Evolutionary conservation across 2,797 vertebrate species (phyloP).

Genomic region (Gobio occitaniae): DNA sequence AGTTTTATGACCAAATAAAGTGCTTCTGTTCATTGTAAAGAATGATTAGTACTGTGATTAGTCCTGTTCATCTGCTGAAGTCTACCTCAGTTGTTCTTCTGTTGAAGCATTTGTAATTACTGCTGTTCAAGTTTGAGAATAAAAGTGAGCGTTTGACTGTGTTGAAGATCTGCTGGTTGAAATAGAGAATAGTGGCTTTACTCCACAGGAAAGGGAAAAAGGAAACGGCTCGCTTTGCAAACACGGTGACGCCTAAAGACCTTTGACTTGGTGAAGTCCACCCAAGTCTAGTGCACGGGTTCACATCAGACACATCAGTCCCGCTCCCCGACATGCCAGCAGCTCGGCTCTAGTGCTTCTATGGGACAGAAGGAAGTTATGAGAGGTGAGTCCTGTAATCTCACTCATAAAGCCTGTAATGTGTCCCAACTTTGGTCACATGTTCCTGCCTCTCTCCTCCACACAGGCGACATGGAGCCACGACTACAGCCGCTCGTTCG

Average conservation of each 20-base stretch:
- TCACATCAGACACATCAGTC: no score
- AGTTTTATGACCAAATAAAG: no score
- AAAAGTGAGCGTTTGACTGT: no score
- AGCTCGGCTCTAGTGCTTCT: neutral
- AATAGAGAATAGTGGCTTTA: slow-evolving; percentile 5
- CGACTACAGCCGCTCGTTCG: slow-evolving; percentile 60
- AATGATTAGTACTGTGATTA: neutral
- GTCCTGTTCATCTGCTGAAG: neutral
- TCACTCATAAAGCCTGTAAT: neutral
- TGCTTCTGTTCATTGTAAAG: neutral
- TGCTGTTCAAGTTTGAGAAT: neutral
- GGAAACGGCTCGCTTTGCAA: slow-evolving; percentile 64
- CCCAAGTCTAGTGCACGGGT: neutral
- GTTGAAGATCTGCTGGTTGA: neutral
- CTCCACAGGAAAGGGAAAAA: slow-evolving; percentile 69
- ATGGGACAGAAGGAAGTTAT: neutral
- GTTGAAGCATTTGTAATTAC: neutral
- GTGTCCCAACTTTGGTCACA: neutral
- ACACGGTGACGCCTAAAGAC: slow-evolving; percentile 66
- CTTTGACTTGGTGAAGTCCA: slow-evolving; percentile 36
- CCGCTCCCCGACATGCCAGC: no score
- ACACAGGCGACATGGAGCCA: slow-evolving; percentile 71
- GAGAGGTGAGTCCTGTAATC: slow-evolving; percentile 1
- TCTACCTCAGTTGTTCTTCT: slow-evolving; percentile 10
- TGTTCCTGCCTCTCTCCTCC: slow-evolving; percentile 59